phyloP scores from a whole-genome alignment of 2,113 vertebrate genomes.

The Oxyruncus cristatus region DNA sequence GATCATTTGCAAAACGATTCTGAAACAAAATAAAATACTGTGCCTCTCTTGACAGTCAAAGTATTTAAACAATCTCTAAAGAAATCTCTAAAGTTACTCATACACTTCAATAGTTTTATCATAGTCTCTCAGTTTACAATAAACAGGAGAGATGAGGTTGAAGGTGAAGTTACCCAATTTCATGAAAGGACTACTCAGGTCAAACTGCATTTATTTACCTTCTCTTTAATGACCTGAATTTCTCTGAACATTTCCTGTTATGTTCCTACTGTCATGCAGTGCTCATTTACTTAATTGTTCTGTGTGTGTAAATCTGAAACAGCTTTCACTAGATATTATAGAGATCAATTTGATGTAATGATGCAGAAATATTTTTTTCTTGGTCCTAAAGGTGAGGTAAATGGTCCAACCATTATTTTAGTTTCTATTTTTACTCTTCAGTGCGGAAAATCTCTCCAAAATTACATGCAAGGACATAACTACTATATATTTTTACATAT shows the following conservation, averaged over 20 bases:
- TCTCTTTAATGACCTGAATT: background rate
- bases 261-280: background rate
- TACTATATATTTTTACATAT: background rate
- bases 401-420: background rate
- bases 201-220: slow-evolving; percentile 14
- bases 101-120: background rate
- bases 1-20: background rate
- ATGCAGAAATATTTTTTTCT: slow-evolving; percentile 2
- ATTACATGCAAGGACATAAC: background rate
- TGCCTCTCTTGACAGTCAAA: background rate
- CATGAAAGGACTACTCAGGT: background rate
- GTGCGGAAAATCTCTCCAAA: background rate
- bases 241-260: background rate
- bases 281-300: slow-evolving; percentile 25
- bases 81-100: background rate
- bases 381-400: background rate
- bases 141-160: background rate
- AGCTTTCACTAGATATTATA: background rate
- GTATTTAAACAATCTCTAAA: background rate
- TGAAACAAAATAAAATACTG: background rate
- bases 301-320: background rate
- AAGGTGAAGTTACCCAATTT: background rate
- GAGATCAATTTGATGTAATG: background rate
- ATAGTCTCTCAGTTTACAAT: background rate
- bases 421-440: background rate